Base-by-base conservation (phyloP, 2,797 vertebrate species). In the Danio jaintianensis region DNA sequence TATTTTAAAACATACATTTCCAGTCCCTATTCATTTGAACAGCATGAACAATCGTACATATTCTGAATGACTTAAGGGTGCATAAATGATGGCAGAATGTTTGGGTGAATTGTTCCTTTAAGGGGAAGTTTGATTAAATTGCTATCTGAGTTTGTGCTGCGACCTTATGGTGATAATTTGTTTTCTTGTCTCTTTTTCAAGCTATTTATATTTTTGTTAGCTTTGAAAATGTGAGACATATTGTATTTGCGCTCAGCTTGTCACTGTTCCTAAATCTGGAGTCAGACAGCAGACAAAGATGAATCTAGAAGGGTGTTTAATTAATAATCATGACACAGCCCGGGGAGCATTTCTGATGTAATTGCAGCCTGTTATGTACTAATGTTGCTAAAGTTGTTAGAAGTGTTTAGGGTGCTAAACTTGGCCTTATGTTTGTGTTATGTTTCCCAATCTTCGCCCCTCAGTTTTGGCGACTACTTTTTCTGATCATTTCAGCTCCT, bases 131-230 rank as follows among this genome's bases (percentile, higher is more conserved):
- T 58, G 18, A 45, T 45, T 16, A 29, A 45, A 45, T 43, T 56
- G 3, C 13, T 71, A 22, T 38, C 50, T 40, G 29, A 3, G 1
- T 29, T 29, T 42, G 52, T 53, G 55, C 2, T 58, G 16, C 13
- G 12, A 58, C 69, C 53, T 72, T 22, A 58, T 29, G 18, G 40
- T 8, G 43, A 29, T 55, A 58, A 45, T 80, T 79, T 85, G 85
- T 85, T 82, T 83, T 82, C 69, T 82, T 83, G 81, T 58, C 75
- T 78, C 77, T 82, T 90, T 87, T 86, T 89, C 85, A 82, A 88
- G 47, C 47, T 53, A 55, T 69, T 70, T 76, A 68, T 76, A 70
- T 63, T 70, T 80, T 63, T 38, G 50, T 40, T 50, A 43, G 50
- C 61, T 75, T 18, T 69, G 47, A 75, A 79, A 62, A 68, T 43